phyloP scores from a whole-genome alignment of 1,140 invertebrate species.

The Scaptomyza graminum region DNA sequence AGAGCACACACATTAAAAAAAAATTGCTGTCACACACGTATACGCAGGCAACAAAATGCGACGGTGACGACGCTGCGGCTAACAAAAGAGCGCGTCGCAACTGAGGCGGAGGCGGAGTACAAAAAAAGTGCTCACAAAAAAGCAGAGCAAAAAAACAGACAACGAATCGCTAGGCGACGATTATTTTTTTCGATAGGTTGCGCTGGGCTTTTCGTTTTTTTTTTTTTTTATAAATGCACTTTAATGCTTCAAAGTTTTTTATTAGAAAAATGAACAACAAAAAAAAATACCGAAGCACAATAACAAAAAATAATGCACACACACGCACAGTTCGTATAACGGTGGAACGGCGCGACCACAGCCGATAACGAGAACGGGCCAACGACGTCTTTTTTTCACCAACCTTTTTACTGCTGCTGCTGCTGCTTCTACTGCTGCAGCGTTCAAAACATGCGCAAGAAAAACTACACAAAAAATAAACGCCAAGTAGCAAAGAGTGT shows the following conservation, averaged over 20 bases:
- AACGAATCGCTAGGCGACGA: slow-evolving; percentile 22
- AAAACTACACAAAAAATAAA: slow-evolving; percentile 42
- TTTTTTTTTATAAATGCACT: slow-evolving; percentile 22
- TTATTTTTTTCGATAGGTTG: slow-evolving; percentile 30
- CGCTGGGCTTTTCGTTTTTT: slow-evolving; percentile 8
- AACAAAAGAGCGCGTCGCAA: slow-evolving; percentile 55
- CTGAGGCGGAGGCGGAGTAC: slow-evolving; percentile 29
- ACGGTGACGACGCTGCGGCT: slow-evolving; percentile 38
- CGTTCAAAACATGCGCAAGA: slow-evolving; percentile 44
- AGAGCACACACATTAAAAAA: slow-evolving; percentile 24
- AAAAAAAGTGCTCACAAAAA: slow-evolving; percentile 38
- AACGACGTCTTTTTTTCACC: slow-evolving; percentile 45
- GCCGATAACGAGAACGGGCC: slow-evolving; percentile 50
- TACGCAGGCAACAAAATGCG: slow-evolving; percentile 24
- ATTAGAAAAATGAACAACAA: slow-evolving; percentile 8
- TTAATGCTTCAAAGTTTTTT: slow-evolving; percentile 10
- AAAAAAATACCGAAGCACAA: slow-evolving; percentile 38
- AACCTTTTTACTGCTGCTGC: slow-evolving; percentile 45
- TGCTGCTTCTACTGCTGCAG: slow-evolving; percentile 42
- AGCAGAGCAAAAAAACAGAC: slow-evolving; percentile 27
- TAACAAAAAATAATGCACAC: slow-evolving; percentile 54
- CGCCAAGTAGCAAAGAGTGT: slow-evolving; percentile 7
- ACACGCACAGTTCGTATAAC: slow-evolving; percentile 36
- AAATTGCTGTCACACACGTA: slow-evolving; percentile 29
- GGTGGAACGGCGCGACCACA: slow-evolving; percentile 45